phyloP scores from a whole-genome alignment of 2,888 invertebrate species.

The Melikaiella ostensackeni region DNA sequence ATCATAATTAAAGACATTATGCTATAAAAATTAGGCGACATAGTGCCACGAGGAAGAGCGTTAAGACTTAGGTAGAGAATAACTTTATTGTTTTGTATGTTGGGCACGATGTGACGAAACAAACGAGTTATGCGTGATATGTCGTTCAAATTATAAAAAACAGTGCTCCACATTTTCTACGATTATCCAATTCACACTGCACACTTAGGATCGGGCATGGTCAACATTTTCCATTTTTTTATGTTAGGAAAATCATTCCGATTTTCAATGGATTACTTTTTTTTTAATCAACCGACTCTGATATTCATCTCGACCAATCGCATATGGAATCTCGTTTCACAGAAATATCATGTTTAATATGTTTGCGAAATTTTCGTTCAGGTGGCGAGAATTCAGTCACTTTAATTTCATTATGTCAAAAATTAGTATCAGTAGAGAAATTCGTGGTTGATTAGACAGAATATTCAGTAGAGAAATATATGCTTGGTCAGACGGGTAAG shows the following conservation, averaged over 20 bases:
- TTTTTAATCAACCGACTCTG: background rate
- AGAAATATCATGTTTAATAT: slow-evolving; percentile 51
- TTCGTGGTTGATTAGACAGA: background rate
- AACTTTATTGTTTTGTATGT: slow-evolving; percentile 65
- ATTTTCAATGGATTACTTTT: background rate
- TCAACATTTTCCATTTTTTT: background rate
- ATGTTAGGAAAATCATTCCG: background rate
- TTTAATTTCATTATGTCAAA: background rate
- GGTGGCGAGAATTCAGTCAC: background rate
- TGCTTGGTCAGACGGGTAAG: background rate
- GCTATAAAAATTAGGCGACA: slow-evolving; percentile 59
- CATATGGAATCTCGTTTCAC: slow-evolving; percentile 40
- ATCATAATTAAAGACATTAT: slow-evolving; percentile 65
- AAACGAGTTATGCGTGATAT: slow-evolving; percentile 31
- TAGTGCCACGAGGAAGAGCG: slow-evolving; percentile 66
- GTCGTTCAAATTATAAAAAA: slow-evolving; percentile 12
- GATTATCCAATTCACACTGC: slow-evolving; percentile 68
- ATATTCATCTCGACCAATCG: background rate
- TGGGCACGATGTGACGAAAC: slow-evolving; percentile 63
- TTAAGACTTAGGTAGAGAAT: slow-evolving; percentile 33
- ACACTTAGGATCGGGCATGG: slow-evolving; percentile 56
- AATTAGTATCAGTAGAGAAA: background rate
- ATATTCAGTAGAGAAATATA: background rate
- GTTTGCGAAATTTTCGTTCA: background rate
- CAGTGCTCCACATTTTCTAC: slow-evolving; percentile 60